Evolutionary conservation across 2,888 invertebrate species (phyloP).

Genomic region (Netelia fuscicornis): DNA sequence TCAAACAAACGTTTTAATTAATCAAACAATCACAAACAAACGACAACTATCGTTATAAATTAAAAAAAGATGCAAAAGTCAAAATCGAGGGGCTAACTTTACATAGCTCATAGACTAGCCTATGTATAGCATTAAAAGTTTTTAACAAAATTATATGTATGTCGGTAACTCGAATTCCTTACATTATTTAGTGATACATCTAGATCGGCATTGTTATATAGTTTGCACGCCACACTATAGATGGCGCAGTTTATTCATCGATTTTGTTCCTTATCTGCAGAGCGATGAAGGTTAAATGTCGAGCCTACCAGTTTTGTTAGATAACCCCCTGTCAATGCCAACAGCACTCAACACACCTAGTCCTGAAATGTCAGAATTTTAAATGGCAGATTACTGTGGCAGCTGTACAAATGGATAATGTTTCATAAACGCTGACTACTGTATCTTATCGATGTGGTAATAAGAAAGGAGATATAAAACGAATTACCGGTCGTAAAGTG

Average conservation of each 20-base stretch:
- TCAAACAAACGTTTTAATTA: no score
- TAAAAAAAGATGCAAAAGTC: no score
- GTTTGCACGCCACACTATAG: conserved; percentile 2
- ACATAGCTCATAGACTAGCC: no score
- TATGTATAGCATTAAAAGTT: background rate
- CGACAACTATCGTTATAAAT: no score
- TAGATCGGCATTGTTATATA: conserved; percentile 33
- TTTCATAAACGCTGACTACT: conserved; percentile 10
- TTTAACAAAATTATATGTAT: background rate
- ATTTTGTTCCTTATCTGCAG: background rate
- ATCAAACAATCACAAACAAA: no score
- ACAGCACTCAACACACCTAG: conserved; percentile 43
- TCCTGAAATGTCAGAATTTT: conserved; percentile 61
- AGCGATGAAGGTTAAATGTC: conserved; percentile 4
- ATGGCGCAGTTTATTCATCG: background rate
- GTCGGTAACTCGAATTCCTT: background rate
- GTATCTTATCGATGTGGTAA: conserved; percentile 16
- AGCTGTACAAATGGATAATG: conserved; percentile 49
- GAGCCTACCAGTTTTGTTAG: conserved; percentile 49
- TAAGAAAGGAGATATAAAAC: conserved; percentile 14
- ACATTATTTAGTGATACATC: conserved; percentile 51
- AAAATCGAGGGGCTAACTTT: no score
- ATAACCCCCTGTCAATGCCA: conserved; percentile 54
- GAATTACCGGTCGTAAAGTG: background rate
- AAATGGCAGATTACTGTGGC: conserved; percentile 49